Evolutionary conservation across 2,888 invertebrate species (phyloP).

Genomic region (Diarsia rubi): DNA sequence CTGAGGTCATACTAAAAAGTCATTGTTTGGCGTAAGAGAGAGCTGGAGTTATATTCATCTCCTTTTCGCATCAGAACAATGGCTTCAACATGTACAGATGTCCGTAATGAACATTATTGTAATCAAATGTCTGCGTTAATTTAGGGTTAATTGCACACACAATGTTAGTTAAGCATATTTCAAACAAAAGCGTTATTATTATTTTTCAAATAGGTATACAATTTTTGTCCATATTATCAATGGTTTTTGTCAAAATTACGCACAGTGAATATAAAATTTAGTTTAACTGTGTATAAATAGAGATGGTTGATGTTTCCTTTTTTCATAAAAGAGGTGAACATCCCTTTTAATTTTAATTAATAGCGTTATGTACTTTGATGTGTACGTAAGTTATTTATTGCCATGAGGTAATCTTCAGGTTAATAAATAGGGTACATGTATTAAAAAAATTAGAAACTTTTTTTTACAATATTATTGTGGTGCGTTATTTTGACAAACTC

Average conservation of each 20-base stretch:
- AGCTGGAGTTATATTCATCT: constrained; percentile 4
- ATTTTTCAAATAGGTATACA: constrained; percentile 27
- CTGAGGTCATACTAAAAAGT: background rate
- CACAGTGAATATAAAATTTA: background rate
- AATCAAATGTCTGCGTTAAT: constrained; percentile 12
- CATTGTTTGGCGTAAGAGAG: background rate
- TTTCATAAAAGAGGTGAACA: background rate
- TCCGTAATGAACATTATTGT: background rate
- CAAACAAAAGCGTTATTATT: constrained; percentile 50
- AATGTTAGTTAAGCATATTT: constrained; percentile 66
- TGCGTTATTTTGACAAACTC: constrained; percentile 57
- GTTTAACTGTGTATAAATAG: background rate
- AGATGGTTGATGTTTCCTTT: background rate
- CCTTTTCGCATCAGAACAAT: background rate
- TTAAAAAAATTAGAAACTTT: background rate
- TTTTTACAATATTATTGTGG: background rate
- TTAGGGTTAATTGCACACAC: constrained; percentile 56
- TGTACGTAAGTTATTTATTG: background rate
- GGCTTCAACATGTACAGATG: background rate
- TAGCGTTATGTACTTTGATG: background rate
- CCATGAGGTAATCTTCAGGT: background rate
- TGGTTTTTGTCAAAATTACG: constrained; percentile 57
- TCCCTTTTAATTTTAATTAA: background rate
- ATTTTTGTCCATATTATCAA: background rate
- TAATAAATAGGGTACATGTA: background rate